Percentiles rank a stretch among this genome's conserved stretches.
Conservation (phyloP, 2,113 vertebrate species). For the Cairina moschata region DNA sequence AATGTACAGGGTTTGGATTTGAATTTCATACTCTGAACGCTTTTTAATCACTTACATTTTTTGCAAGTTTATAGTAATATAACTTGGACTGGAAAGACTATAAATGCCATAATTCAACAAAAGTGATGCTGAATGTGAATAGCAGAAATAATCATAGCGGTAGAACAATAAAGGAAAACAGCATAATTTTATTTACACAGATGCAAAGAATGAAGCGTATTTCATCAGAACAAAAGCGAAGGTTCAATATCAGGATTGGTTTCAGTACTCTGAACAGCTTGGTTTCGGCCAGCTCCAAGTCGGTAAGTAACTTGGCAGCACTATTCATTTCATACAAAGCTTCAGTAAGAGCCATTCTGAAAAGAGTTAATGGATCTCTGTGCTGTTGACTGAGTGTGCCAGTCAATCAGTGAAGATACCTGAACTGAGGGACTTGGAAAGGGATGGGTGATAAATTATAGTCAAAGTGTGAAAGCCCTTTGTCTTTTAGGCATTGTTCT, state of each 20-base stretch:
- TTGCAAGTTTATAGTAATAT: background rate
- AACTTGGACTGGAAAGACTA: background rate
- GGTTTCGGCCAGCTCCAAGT: conserved; percentile 87
- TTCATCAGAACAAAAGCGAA: conserved; percentile 93
- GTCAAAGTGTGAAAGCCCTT: background rate
- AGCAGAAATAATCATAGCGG: background rate
- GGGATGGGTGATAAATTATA: background rate
- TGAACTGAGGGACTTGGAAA: background rate
- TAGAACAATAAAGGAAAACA: background rate
- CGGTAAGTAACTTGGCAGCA: conserved; percentile 62
- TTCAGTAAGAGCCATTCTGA: background rate
- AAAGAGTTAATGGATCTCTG: background rate
- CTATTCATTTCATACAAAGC: background rate
- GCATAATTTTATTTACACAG: conserved; percentile 65
- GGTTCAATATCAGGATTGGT: conserved; percentile 91
- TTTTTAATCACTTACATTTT: background rate
- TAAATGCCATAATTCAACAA: background rate
- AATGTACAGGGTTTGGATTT: background rate
- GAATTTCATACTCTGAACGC: background rate
- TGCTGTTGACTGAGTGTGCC: background rate
- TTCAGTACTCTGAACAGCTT: conserved; percentile 88
- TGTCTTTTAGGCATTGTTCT: background rate
- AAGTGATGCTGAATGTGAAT: background rate
- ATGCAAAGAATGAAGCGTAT: conserved; percentile 87
- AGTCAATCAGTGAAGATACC: background rate